Conservation (phyloP, 2,797 vertebrate genomes). For the Cyprinodon diabolis region DNA sequence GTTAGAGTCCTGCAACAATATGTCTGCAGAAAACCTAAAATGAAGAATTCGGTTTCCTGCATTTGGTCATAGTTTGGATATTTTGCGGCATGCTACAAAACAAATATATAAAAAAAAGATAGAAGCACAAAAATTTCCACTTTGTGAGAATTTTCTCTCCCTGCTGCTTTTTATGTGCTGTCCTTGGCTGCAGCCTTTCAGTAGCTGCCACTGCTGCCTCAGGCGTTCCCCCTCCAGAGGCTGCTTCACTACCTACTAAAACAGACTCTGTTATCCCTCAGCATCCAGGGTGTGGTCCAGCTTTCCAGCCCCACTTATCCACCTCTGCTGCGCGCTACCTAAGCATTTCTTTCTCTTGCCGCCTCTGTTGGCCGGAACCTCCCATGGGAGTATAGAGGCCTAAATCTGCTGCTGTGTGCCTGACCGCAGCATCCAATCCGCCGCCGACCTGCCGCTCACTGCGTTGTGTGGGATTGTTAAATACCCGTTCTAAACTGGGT, state of each 20-base stretch:
- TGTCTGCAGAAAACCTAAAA: slow-evolving; percentile 3
- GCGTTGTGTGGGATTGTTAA: slow-evolving; percentile 49
- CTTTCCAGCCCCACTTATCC: slow-evolving; percentile 51
- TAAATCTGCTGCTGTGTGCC: slow-evolving; percentile 29
- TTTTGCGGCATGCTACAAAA: background rate
- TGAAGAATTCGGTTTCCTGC: slow-evolving; percentile 24
- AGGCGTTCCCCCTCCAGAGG: slow-evolving; percentile 26
- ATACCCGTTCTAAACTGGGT: slow-evolving; percentile 29
- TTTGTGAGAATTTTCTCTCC: slow-evolving; percentile 3
- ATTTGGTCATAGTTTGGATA: slow-evolving; percentile 10
- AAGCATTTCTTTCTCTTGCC: slow-evolving; percentile 49
- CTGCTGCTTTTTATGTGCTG: slow-evolving; percentile 14
- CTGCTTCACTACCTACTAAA: slow-evolving; percentile 16
- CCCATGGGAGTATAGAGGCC: slow-evolving; percentile 35
- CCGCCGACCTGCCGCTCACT: slow-evolving; percentile 20
- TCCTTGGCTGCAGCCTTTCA: slow-evolving; percentile 15
- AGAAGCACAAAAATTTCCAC: background rate
- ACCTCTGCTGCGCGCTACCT: slow-evolving; percentile 47
- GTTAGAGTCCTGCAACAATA: background rate
- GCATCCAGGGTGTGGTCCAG: slow-evolving; percentile 48
- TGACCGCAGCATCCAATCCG: slow-evolving; percentile 39
- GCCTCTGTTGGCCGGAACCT: slow-evolving; percentile 20
- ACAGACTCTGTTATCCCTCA: slow-evolving; percentile 30
- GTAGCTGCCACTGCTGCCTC: slow-evolving; percentile 25
- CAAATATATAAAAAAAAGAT: background rate